Conservation (phyloP, 2,888 invertebrate species). For the Furcula furcula region DNA sequence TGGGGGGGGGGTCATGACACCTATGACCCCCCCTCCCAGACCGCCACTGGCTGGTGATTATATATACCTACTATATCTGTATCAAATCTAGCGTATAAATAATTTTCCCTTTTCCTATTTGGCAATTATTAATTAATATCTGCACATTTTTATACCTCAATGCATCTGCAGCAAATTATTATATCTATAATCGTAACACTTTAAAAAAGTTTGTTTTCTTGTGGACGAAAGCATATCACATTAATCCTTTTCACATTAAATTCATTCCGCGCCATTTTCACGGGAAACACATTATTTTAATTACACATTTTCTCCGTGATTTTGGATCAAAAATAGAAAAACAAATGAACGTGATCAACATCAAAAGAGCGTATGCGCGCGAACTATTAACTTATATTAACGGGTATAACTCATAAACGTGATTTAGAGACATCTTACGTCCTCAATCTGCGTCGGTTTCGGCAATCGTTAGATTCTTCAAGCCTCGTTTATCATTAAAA, state of each 20-base stretch:
- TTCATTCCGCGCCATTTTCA: slow-evolving; percentile 39
- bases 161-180: too few relatives aligned
- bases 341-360: slow-evolving; percentile 68
- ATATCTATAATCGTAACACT: too few relatives aligned
- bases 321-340: slow-evolving; percentile 50
- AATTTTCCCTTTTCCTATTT: too few relatives aligned
- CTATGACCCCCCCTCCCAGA: too few relatives aligned
- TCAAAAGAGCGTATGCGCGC: slow-evolving; percentile 62
- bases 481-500: slow-evolving; percentile 68
- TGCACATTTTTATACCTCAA: too few relatives aligned
- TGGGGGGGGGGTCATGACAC: too few relatives aligned
- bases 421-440: slow-evolving; percentile 56
- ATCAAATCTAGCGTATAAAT: too few relatives aligned
- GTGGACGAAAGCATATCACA: slow-evolving; percentile 12
- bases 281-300: slow-evolving; percentile 51
- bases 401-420: slow-evolving; percentile 70
- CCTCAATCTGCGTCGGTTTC: slow-evolving; percentile 70
- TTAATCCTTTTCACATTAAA: slow-evolving; percentile 48
- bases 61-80: too few relatives aligned
- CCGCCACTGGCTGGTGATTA: too few relatives aligned
- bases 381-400: slow-evolving; percentile 68
- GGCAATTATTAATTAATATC: too few relatives aligned
- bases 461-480: slow-evolving; percentile 66
- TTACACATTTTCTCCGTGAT: slow-evolving; percentile 48
- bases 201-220: too few relatives aligned